Conservation (phyloP, 1,140 invertebrate genomes). For the Drosophila pruinosa region DNA sequence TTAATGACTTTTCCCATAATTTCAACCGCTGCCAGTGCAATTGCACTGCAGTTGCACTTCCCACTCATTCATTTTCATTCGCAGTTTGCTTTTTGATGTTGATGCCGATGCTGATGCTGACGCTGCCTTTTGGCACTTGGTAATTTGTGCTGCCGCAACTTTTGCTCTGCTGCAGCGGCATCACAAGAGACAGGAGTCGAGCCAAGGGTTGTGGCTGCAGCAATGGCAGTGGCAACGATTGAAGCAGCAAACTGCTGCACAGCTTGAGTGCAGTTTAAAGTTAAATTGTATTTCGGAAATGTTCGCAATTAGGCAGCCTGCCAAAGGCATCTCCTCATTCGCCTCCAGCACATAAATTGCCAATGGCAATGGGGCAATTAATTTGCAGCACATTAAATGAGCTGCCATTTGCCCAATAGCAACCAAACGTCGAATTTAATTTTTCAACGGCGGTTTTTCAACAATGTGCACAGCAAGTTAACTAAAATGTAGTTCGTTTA, state of each 20-base stretch:
- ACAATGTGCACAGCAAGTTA: conserved; percentile 35
- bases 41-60: conserved; percentile 44
- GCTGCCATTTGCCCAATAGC: conserved; percentile 51
- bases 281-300: conserved; percentile 81
- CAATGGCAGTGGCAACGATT: background rate
- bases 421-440: conserved; percentile 37
- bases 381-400: conserved; percentile 78
- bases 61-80: conserved; percentile 28
- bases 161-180: conserved; percentile 33
- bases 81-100: conserved; percentile 8
- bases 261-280: conserved; percentile 79
- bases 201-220: background rate
- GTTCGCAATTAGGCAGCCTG: conserved; percentile 79
- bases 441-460: conserved; percentile 24
- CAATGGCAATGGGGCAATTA: conserved; percentile 77
- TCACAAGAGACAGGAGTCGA: background rate
- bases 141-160: conserved; percentile 70
- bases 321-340: conserved; percentile 57
- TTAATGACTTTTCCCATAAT: conserved; percentile 77
- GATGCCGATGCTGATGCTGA: conserved; percentile 8
- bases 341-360: conserved; percentile 59
- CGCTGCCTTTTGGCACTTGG: conserved; percentile 64
- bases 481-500: conserved; percentile 34
- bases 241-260: conserved; percentile 38
- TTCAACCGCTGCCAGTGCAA: conserved; percentile 43